A percentile compares a stretch with the other conserved stretches of the same genome.
Evolutionary conservation across 2,113 vertebrate species (phyloP).

Genomic region (Taxidea taxus): DNA sequence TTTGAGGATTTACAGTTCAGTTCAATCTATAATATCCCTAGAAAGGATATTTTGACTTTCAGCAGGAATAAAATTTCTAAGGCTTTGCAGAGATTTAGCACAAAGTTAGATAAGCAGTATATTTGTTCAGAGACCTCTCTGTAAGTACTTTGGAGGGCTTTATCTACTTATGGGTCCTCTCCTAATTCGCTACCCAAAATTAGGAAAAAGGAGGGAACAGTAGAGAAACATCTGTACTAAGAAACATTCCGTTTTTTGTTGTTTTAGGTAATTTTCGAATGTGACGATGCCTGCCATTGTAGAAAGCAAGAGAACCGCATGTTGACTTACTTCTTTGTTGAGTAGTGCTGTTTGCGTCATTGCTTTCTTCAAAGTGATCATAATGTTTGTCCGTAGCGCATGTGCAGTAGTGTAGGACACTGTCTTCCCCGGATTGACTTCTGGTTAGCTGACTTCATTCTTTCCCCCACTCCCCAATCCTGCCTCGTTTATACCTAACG

Average conservation of each 20-base stretch:
- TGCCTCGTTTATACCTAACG: neutral
- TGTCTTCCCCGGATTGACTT: neutral
- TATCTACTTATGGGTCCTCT: neutral
- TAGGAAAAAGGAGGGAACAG: neutral
- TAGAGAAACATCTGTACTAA: neutral
- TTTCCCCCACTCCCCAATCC: neutral
- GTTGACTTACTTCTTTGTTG: neutral
- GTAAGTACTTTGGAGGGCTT: neutral
- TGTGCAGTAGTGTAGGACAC: neutral
- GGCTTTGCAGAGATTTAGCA: neutral
- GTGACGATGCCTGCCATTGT: neutral
- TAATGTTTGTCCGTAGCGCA: neutral
- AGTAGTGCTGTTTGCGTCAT: neutral
- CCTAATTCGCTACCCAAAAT: neutral
- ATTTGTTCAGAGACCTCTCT: neutral
- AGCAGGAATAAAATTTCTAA: neutral
- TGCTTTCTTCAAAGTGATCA: neutral
- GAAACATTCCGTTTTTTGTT: conserved; percentile 9
- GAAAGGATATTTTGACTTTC: neutral
- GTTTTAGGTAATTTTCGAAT: neutral
- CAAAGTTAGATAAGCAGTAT: neutral
- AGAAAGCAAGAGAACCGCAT: neutral
- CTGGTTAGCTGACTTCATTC: neutral
- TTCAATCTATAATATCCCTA: neutral
- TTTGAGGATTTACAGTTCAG: neutral